Base-by-base conservation (phyloP, 1,140 invertebrate genomes). In the Ceratina calcarata region DNA sequence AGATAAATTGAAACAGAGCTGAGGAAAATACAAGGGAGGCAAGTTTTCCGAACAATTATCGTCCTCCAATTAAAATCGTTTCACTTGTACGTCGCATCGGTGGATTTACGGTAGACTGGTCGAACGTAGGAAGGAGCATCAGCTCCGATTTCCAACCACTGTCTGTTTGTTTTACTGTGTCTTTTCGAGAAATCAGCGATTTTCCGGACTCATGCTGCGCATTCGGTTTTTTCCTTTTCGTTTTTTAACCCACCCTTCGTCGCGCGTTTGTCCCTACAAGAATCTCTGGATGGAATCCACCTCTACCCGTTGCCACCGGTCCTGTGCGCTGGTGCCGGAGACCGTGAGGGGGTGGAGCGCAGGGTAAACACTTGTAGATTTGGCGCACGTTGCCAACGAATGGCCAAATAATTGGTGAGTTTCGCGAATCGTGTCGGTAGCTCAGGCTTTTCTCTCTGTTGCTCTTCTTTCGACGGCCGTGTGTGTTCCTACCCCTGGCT, bases 311-410 rank as follows among this genome's bases (percentile, higher is more conserved):
- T 18, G 16, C 8, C 49, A 12, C 16, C 62, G 4, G 3, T 3
- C n/a, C 16, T 45, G 32, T 27, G 53, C 27, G n/a, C 32, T 32
- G 51, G 77, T 78, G 68, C 72, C 76, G 49, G 71, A 60, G 70
- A n/a, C 22, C 53, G 51, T 18, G 24, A 53, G 16, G 60, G 71
- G 65, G 51, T 67, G 72, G 76, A 68, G 69, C 57, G 60, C 68
- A 80, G 87, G 84, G 86, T 89, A 92, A 91, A 92, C 90, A 92
- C 90, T 93, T 92, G 90, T 92, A 92, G 91, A 93, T 93, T 92
- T 92, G 87, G 89, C 82, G 88, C 91, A 92, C 91, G 91, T 93
- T 92, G 92, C 88, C 87, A 86, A 86, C 89, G 89, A 93, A 92
- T 92, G 90, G 90, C 77, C 89, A 86, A 92, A 93, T 92, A 92